Conservation (phyloP, 1,140 invertebrate genomes). For the Polypedilum pembai region DNA sequence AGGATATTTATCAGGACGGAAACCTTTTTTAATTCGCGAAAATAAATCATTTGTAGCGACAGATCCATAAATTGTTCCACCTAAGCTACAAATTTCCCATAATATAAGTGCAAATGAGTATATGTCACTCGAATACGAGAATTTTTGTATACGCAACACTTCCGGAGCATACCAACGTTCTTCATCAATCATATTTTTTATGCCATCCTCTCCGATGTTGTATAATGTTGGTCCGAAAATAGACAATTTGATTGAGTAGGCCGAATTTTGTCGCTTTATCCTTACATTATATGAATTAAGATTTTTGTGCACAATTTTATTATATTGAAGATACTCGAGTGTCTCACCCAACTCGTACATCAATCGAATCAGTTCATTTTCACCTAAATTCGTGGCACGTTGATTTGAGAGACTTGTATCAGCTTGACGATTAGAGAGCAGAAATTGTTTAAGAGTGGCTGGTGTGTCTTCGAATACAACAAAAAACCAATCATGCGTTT, state of each 20-base stretch:
- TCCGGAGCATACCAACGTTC: slow-evolving; percentile 71
- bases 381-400: slow-evolving; percentile 48
- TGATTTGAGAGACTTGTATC: not conserved
- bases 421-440: slow-evolving; percentile 53
- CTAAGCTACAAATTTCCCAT: slow-evolving; percentile 78
- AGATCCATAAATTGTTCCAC: slow-evolving; percentile 68
- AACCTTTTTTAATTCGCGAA: slow-evolving; percentile 56
- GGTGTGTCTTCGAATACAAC: slow-evolving; percentile 61
- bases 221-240: slow-evolving; percentile 37
- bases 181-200: slow-evolving; percentile 53
- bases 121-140: slow-evolving; percentile 62
- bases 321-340: slow-evolving; percentile 56
- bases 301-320: slow-evolving; percentile 59
- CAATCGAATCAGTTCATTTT: slow-evolving; percentile 40
- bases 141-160: slow-evolving; percentile 57
- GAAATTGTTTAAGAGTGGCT: slow-evolving; percentile 58
- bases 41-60: slow-evolving; percentile 58
- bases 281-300: slow-evolving; percentile 64
- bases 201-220: slow-evolving; percentile 35
- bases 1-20: slow-evolving; percentile 61
- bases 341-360: slow-evolving; percentile 53
- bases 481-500: slow-evolving; percentile 62
- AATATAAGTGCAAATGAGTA: slow-evolving; percentile 76
- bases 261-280: slow-evolving; percentile 42
- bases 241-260: slow-evolving; percentile 34